These are phyloP conservation scores for Psix sp. DNA, from an alignment of 1,140 invertebrate species.

Conservation along the genomic window DNA sequence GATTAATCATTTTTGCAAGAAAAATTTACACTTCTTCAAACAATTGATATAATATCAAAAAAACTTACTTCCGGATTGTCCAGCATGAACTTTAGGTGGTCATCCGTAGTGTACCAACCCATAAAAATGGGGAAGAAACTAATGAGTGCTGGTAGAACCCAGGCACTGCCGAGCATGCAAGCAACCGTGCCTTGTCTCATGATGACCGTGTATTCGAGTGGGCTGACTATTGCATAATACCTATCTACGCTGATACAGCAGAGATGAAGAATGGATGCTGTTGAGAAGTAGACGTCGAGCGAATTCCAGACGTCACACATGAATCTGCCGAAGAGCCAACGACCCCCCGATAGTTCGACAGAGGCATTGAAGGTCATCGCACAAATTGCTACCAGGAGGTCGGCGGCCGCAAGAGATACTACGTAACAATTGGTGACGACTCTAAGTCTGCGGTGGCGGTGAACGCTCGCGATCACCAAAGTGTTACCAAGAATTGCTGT, in stretches of 20 bases:
- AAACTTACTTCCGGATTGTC: constrained; percentile 82
- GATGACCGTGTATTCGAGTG: constrained; percentile 91
- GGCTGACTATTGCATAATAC: constrained; percentile 92
- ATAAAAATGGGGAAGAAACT: constrained; percentile 97
- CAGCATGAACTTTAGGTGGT: constrained; percentile 83
- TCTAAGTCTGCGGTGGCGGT: constrained; percentile 86
- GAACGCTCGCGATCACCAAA: constrained; percentile 86
- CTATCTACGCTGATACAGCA: constrained; percentile 96
- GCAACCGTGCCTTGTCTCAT: constrained; percentile 90
- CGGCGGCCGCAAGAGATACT: constrained; percentile 93
- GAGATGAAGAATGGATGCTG: constrained; percentile 94
- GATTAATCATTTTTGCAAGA: too few relatives aligned
- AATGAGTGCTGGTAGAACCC: constrained; percentile 93
- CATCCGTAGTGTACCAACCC: constrained; percentile 92
- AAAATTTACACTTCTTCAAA: too few relatives aligned
- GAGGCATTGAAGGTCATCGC: constrained; percentile 98
- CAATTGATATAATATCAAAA: neutral
- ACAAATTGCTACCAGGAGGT: constrained; percentile 93
- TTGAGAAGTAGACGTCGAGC: constrained; percentile 96
- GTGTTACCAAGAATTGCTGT: constrained; percentile 88
- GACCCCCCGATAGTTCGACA: constrained; percentile 86
- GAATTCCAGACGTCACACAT: constrained; percentile 97
- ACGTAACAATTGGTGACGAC: constrained; percentile 97
- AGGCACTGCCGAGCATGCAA: constrained; percentile 90
- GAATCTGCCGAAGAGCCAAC: constrained; percentile 91